Percentiles rank a stretch among this genome's conserved stretches.
Evolutionary conservation across 2,797 vertebrate genomes (phyloP).

Genomic region (Eulemur albifrons): DNA sequence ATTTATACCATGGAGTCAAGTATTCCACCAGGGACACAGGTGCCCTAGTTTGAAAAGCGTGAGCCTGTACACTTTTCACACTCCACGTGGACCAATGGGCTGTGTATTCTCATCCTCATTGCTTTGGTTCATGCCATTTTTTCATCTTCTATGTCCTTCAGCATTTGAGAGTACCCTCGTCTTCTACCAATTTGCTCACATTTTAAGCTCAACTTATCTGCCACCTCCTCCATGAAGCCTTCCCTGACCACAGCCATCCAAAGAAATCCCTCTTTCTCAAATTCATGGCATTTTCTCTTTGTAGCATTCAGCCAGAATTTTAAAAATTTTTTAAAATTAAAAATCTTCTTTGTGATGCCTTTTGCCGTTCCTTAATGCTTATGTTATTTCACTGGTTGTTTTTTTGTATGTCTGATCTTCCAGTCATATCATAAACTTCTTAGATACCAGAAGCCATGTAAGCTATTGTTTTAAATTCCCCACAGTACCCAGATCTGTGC

Average conservation of each 20-base stretch:
- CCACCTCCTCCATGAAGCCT: neutral
- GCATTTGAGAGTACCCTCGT: neutral
- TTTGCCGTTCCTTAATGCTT: neutral
- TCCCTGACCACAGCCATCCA: neutral
- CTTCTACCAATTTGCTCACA: neutral
- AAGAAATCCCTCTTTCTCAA: neutral
- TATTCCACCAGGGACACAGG: neutral
- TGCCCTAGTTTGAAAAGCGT: neutral
- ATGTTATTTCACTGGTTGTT: neutral
- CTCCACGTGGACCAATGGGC: neutral
- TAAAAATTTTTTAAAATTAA: too few species aligned
- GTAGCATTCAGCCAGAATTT: neutral
- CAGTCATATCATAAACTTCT: neutral
- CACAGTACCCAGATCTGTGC: neutral
- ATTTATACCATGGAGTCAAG: neutral
- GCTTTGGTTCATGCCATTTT: neutral
- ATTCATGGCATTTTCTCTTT: neutral
- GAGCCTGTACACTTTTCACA: fast-evolving
- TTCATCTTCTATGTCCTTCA: neutral
- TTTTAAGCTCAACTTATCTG: neutral
- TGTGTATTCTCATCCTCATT: neutral
- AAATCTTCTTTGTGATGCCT: neutral
- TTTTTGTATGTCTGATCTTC: neutral
- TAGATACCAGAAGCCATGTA: neutral
- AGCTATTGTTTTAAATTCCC: neutral